A percentile compares a stretch with the other conserved stretches of the same genome.
Conservation (phyloP, 2,888 invertebrate species). For the Lampropteryx suffumata region DNA sequence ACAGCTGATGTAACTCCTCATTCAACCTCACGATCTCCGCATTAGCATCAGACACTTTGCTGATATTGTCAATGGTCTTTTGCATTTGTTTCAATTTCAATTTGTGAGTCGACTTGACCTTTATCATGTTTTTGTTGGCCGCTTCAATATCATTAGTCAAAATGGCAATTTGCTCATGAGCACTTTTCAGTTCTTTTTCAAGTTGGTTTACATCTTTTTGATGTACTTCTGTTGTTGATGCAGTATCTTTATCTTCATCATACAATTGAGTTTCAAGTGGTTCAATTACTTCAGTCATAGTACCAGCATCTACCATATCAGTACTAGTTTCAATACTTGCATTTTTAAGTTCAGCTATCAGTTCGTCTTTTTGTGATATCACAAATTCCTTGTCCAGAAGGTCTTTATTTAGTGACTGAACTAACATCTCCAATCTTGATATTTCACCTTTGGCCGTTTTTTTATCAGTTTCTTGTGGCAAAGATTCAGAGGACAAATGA, state of each 20-base stretch:
- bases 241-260: conserved; percentile 17
- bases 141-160: conserved; percentile 88
- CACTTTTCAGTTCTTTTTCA: conserved; percentile 69
- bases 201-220: conserved; percentile 48
- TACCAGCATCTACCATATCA: conserved; percentile 51
- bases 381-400: conserved; percentile 72
- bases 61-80: conserved; percentile 87
- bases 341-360: conserved; percentile 61
- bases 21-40: conserved; percentile 86
- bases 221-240: conserved; percentile 26
- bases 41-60: conserved; percentile 86
- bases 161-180: conserved; percentile 71
- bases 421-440: conserved; percentile 61
- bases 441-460: conserved; percentile 62
- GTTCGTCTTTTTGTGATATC: conserved; percentile 70
- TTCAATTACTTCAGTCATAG: conserved; percentile 45
- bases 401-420: conserved; percentile 76
- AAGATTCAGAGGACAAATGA: conserved; percentile 64
- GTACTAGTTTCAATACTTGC: conserved; percentile 35
- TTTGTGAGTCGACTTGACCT: conserved; percentile 88
- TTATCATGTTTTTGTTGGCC: conserved; percentile 89
- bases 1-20: conserved; percentile 84
- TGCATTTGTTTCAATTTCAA: conserved; percentile 89
- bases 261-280: conserved; percentile 19
- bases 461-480: conserved; percentile 67